Percentiles rank a stretch among this genome's conserved stretches.
phyloP scores from a whole-genome alignment of 2,888 invertebrate species.

The Ornithoptera alexandrae region DNA sequence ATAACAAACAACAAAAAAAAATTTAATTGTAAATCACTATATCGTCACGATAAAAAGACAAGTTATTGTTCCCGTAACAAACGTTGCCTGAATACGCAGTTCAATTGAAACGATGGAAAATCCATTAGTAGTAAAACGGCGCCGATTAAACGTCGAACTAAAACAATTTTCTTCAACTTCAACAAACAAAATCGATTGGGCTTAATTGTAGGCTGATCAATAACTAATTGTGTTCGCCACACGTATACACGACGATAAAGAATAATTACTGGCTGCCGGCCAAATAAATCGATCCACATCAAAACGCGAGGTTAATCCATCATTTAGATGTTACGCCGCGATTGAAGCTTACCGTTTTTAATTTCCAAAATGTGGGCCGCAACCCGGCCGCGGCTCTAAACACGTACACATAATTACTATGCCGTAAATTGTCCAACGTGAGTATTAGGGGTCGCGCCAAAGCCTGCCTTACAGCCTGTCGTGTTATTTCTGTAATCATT shows the following conservation, averaged over 20 bases:
- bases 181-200: slow-evolving; percentile 79
- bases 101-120: slow-evolving; percentile 64
- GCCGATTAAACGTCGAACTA: slow-evolving; percentile 73
- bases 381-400: slow-evolving; percentile 61
- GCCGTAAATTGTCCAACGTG: slow-evolving; percentile 73
- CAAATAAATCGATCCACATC: slow-evolving; percentile 79
- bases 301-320: slow-evolving; percentile 78
- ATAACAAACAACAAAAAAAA: slow-evolving; percentile 28
- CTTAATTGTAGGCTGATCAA: slow-evolving; percentile 78
- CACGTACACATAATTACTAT: slow-evolving; percentile 73
- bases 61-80: slow-evolving; percentile 58
- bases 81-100: slow-evolving; percentile 51
- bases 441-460: slow-evolving; percentile 52
- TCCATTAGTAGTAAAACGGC: slow-evolving; percentile 71
- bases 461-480: slow-evolving; percentile 56
- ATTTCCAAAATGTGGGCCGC: slow-evolving; percentile 76
- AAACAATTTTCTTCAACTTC: slow-evolving; percentile 79
- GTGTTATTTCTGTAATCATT: slow-evolving; percentile 78
- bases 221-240: slow-evolving; percentile 79
- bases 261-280: slow-evolving; percentile 78
- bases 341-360: slow-evolving; percentile 78
- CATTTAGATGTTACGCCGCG: slow-evolving; percentile 77
- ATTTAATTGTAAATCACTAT: slow-evolving; percentile 27
- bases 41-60: slow-evolving; percentile 40
- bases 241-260: slow-evolving; percentile 75